Evolutionary conservation across 2,797 vertebrate species (phyloP), one percentile per base, ranked within the genome.

Genomic region (Arrhamphus sclerolepis): DNA sequence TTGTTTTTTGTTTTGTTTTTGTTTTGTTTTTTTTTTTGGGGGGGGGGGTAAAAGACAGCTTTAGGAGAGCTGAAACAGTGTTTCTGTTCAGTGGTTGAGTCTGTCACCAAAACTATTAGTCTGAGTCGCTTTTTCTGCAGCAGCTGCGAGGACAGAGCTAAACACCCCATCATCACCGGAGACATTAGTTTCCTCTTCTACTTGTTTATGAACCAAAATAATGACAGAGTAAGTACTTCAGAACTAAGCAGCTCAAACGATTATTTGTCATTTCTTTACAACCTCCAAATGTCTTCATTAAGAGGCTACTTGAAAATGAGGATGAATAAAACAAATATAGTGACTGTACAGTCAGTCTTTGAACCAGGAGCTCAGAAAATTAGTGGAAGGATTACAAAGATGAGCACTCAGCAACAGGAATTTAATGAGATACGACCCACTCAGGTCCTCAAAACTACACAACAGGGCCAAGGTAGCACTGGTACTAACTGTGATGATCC

Each of bases 121-220:
- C 47, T 20, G 29, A 56, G 44, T 22, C 26, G 38, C 40, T 53
- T 53, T 24, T 17, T 22, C 31, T 34, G 3, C 6, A 14, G 19
- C 52, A 42, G 39, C 43, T 48, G 38, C 44, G 17, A 10, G 31
- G 56, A 17, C 6, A 29, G 2, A 52, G 48, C 22, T 59, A 70
- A 83, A 80, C 56, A 74, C 1, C 21, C 50, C 11, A 28, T 77
- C 58, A 60, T 56, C 1, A 41, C 31, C 31, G 0, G 24, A 62
- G 24, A 63, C 21, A 6, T 7, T 19, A 46, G 8, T 38, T n/a
- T 69, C 42, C 52, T 28, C 16, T 4, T 34, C 26, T 51, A 42
- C 40, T 46, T 48, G 9, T 47, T 62, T 61, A 19, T 43, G 34
- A 55, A 50, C 40, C 22, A 67, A 21, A 62, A 62, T 34, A 10